phyloP scores from a whole-genome alignment of 2,113 vertebrate species.

The Lucifuga dentata region DNA sequence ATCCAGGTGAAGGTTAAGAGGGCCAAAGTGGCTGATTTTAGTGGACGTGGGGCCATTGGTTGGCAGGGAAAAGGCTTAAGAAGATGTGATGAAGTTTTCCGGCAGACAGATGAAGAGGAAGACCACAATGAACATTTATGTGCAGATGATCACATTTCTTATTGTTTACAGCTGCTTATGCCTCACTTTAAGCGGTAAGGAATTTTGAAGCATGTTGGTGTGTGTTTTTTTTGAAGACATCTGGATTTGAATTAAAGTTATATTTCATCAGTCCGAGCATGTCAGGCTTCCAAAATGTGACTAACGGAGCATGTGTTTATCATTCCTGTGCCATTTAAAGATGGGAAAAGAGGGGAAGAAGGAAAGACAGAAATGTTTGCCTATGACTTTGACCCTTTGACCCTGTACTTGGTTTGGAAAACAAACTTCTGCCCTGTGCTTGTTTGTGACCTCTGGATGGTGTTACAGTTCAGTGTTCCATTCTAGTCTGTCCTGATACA shows the following conservation, averaged over 20 bases:
- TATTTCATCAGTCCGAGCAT: no score
- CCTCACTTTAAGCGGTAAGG: slow-evolving; percentile 73
- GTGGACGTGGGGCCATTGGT: slow-evolving; percentile 10
- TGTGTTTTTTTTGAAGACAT: neutral
- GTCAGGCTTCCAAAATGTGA: no score
- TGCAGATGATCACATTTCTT: slow-evolving; percentile 53
- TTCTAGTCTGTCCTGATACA: neutral
- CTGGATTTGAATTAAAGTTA: no score
- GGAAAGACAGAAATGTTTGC: neutral
- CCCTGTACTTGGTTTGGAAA: slow-evolving; percentile 7
- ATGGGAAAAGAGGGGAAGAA: neutral
- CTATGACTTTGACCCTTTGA: slow-evolving; percentile 44
- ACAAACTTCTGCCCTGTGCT: slow-evolving; percentile 16
- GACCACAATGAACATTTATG: slow-evolving; percentile 27
- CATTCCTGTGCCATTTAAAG: neutral
- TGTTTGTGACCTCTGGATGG: slow-evolving; percentile 1
- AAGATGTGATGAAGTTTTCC: slow-evolving; percentile 49
- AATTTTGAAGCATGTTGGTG: neutral
- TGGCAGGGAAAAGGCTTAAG: neutral
- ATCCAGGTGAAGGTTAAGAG: slow-evolving; percentile 17
- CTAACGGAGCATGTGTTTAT: neutral
- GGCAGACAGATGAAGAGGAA: slow-evolving; percentile 34
- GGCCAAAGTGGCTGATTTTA: neutral
- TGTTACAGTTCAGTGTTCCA: neutral
- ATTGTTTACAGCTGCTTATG: slow-evolving; percentile 63